These are phyloP conservation scores for Motacilla alba DNA, from an alignment of 2,113 vertebrate genomes.

Conservation along the genomic window DNA sequence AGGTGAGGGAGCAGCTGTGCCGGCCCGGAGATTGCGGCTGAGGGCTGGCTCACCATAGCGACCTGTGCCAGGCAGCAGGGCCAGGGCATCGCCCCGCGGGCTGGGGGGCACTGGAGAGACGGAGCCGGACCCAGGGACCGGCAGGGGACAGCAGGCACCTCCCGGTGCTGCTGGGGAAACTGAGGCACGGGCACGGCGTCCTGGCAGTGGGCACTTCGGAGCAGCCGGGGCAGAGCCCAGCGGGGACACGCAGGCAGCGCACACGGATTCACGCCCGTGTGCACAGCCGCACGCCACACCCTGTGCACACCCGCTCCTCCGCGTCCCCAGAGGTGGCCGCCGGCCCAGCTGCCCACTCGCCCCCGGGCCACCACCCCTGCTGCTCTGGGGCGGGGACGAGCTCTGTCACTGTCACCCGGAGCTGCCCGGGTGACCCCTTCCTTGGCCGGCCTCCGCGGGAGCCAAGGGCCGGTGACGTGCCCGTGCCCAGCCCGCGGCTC, in stretches of 20 bases:
- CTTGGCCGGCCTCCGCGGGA: neutral
- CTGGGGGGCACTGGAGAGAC: neutral
- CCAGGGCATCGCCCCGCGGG: neutral
- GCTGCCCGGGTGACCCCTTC: neutral
- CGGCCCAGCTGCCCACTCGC: neutral
- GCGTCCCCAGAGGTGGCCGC: neutral
- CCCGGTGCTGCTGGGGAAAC: neutral
- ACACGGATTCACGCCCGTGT: neutral
- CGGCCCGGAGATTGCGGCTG: neutral
- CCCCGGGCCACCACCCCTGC: rapidly evolving
- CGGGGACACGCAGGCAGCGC: neutral
- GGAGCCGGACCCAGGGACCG: neutral
- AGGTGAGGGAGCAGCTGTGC: neutral
- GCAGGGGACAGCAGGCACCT: neutral
- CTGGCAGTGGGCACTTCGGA: rapidly evolving
- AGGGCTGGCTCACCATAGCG: neutral
- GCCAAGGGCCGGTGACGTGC: neutral
- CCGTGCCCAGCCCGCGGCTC: neutral
- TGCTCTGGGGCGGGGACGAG: neutral
- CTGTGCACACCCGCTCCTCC: neutral
- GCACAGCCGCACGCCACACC: neutral
- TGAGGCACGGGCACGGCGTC: neutral
- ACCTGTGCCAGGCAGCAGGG: neutral
- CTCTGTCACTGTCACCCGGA: neutral
- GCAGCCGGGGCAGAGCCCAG: neutral